Base-by-base conservation (phyloP, 2,888 invertebrate genomes). In the Nyleta sp. region DNA sequence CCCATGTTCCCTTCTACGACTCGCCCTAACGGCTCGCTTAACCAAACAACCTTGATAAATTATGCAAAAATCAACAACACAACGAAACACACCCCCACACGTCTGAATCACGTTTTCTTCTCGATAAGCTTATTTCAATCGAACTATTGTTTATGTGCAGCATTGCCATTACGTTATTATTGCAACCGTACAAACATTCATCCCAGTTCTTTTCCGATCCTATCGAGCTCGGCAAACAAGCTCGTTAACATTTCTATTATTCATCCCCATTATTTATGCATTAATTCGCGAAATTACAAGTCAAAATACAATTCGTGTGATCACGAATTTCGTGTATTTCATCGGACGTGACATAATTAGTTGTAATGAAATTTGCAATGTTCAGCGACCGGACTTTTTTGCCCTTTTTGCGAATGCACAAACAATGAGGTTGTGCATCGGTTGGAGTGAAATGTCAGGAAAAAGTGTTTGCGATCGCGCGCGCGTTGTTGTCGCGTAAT, bases 51-150 rank as follows among this genome's bases (percentile, higher is more conserved):
- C 87, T 87, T 87, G 87, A 89, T 89, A 88, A 89, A 89, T 89
- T 89, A 89, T 89, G 89, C 87, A 89, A 89, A 89, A 89, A 89
- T 89, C 88, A 89, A 89, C 89, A 88, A 87, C 85, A 85, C 87
- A 86, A 86, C 84, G 85, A 83, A 82, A 85, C 83, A 82, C 80
- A 84, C 84, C 81, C 64, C 64, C 71, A 59, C 68, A 24, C 59
- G 60, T 33, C 67, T 59, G 71, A 62, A 68, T 67, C 67, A 57
- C 53, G 40, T 62, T 73, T 38, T 52, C 71, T 17, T 42, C 38
- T 18, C 22, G 6, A 18, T 17, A 20, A 33, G 53, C 50, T 53
- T 40, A 50, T 55, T 62, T 46, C 67, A 57, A 31, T 62, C 40
- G 28, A 67, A 40, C 22, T 40, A 50, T 74, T 71, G 44, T 75